These are phyloP conservation scores for Callyntrura sp. DNA, from an alignment of 2,888 invertebrate species.

Conservation along the genomic window DNA sequence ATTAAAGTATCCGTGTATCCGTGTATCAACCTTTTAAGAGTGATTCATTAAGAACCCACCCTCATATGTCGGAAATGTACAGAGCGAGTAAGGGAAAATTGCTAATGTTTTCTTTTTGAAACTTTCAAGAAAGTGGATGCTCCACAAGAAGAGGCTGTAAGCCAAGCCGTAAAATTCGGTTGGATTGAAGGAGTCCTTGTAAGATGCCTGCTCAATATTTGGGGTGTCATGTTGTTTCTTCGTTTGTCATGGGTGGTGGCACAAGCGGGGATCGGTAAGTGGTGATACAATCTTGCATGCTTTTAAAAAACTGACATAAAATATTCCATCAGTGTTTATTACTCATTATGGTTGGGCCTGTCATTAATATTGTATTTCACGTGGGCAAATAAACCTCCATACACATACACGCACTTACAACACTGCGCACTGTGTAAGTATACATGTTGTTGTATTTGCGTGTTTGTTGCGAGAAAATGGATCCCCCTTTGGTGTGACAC, in stretches of 20 bases:
- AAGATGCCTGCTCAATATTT: slow-evolving; percentile 86
- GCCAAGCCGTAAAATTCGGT: slow-evolving; percentile 82
- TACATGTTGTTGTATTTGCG: not conserved
- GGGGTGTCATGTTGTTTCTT: slow-evolving; percentile 88
- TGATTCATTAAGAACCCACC: not conserved
- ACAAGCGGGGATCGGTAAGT: slow-evolving; percentile 86
- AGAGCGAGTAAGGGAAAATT: not conserved
- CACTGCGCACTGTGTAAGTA: not conserved
- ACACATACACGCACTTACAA: not conserved
- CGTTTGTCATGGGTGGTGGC: slow-evolving; percentile 88
- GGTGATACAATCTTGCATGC: not conserved
- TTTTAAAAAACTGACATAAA: not conserved
- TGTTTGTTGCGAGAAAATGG: not conserved
- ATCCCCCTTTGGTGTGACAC: not conserved
- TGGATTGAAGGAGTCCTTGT: slow-evolving; percentile 84
- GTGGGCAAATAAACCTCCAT: too few relatives aligned
- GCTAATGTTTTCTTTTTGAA: slow-evolving; percentile 1
- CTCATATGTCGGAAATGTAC: not conserved
- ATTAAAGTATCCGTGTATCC: too few relatives aligned
- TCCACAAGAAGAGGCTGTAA: slow-evolving; percentile 75
- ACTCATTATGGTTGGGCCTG: not conserved
- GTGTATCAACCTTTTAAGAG: too few relatives aligned
- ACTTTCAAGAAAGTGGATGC: slow-evolving; percentile 79
- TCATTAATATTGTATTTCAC: not conserved
- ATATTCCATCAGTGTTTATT: slow-evolving; percentile 22